These are phyloP conservation scores for Chloroceryle inda DNA, from an alignment of 2,797 vertebrate genomes.

Conservation along the genomic window DNA sequence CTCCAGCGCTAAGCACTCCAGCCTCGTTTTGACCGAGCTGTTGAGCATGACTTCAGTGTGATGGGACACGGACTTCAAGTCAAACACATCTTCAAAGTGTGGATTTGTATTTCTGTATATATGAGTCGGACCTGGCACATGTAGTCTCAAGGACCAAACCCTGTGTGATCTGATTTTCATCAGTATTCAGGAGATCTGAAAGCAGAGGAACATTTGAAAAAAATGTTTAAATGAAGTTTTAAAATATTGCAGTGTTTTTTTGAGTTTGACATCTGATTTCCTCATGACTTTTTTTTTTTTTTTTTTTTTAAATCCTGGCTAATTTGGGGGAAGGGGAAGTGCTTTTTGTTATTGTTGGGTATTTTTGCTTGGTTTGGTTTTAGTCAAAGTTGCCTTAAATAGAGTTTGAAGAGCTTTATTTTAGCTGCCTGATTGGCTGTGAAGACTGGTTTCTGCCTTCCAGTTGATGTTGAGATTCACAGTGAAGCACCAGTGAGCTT, in stretches of 20 bases:
- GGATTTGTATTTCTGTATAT: background rate
- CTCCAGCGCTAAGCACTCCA: background rate
- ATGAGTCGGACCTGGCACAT: background rate
- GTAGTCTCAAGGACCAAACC: background rate
- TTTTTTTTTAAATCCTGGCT: background rate
- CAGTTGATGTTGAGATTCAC: background rate
- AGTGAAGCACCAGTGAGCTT: background rate
- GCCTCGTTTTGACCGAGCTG: rapidly evolving
- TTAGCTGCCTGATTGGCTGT: background rate
- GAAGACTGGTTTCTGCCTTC: background rate
- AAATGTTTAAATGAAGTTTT: background rate
- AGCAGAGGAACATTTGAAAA: background rate
- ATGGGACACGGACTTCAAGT: background rate
- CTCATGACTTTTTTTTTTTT: background rate
- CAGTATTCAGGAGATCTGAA: background rate
- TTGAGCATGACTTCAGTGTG: background rate
- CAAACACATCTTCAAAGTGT: background rate
- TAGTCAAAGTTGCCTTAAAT: background rate
- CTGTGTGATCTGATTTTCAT: background rate
- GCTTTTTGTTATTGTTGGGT: background rate
- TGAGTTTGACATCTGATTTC: background rate
- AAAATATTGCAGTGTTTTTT: background rate
- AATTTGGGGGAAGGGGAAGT: background rate
- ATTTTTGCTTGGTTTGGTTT: background rate
- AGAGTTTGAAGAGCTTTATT: background rate